phyloP scores from a whole-genome alignment of 2,113 vertebrate species.

The Numida meleagris region DNA sequence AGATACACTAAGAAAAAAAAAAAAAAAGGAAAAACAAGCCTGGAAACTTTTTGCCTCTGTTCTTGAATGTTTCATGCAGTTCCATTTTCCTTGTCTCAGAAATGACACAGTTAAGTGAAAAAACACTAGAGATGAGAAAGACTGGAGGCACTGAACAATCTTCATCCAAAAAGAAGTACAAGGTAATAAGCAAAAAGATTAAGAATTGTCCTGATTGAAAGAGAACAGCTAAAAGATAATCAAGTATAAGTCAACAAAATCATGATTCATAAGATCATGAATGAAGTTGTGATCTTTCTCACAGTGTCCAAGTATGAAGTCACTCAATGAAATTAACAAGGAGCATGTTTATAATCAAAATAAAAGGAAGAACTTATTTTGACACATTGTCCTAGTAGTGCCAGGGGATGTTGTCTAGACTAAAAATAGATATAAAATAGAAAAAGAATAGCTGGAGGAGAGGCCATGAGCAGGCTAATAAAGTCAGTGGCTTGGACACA shows the following conservation, averaged over 20 bases:
- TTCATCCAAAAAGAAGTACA: not conserved
- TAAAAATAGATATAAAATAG: constrained; percentile 8
- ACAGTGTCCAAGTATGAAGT: not conserved
- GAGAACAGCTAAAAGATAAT: not conserved
- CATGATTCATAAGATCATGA: not conserved
- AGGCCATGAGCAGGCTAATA: not conserved
- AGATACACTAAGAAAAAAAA: not conserved
- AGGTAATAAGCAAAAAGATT: not conserved
- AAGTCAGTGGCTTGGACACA: not conserved
- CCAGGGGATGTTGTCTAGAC: not conserved
- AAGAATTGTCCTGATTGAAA: not conserved
- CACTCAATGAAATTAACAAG: not conserved
- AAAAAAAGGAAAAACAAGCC: not conserved
- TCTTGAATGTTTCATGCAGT: not conserved
- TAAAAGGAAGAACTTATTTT: not conserved
- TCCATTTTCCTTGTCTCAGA: not conserved
- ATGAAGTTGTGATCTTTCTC: not conserved
- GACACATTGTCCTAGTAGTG: not conserved
- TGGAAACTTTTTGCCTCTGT: not conserved
- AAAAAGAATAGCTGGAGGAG: not conserved
- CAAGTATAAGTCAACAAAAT: not conserved
- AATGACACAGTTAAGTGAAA: not conserved
- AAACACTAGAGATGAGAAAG: not conserved
- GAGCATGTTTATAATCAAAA: not conserved
- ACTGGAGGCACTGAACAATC: not conserved